These are phyloP conservation scores for Echinarachnius parma DNA, from an alignment of 53 echinoderm and acorn worm genomes.

Conservation along the genomic window DNA sequence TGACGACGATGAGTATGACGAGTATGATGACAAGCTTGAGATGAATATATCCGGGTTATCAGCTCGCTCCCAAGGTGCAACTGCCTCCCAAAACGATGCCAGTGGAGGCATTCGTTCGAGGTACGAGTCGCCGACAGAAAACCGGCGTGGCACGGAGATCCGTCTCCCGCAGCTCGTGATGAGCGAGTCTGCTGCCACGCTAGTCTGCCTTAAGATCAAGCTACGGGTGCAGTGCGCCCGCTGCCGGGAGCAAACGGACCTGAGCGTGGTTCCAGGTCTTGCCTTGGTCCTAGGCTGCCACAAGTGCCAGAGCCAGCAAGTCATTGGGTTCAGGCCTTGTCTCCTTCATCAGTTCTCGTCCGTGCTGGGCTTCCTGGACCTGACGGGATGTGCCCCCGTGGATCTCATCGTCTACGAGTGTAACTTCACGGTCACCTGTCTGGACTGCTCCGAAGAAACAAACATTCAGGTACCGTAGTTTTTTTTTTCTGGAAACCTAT, in stretches of 20 bases:
- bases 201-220: conserved; percentile 52
- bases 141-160: conserved; percentile 79
- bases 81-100: no score
- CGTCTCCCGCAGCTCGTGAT: conserved; percentile 61
- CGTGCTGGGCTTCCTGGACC: conserved; percentile 78
- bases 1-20: not conserved
- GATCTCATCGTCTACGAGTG: conserved; percentile 74
- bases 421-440: conserved; percentile 51
- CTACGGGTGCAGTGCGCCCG: conserved; percentile 76
- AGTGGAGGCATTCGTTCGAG: no score
- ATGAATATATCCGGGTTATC: no score
- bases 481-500: no score
- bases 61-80: no score
- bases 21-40: not conserved
- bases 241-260: conserved; percentile 61
- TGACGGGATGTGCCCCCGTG: conserved; percentile 77
- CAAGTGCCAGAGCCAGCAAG: conserved; percentile 76
- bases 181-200: conserved; percentile 57
- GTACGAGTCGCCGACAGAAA: conserved; percentile 52
- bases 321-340: conserved; percentile 69
- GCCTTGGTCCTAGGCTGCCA: conserved; percentile 60
- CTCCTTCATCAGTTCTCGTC: conserved; percentile 71
- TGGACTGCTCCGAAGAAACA: conserved; percentile 71
- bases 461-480: conserved; percentile 64
- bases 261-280: conserved; percentile 59